A percentile compares a stretch with the other conserved stretches of the same genome.
These are phyloP conservation scores for Luffia ferchaultella DNA, from an alignment of 2,888 invertebrate genomes.

Conservation along the genomic window DNA sequence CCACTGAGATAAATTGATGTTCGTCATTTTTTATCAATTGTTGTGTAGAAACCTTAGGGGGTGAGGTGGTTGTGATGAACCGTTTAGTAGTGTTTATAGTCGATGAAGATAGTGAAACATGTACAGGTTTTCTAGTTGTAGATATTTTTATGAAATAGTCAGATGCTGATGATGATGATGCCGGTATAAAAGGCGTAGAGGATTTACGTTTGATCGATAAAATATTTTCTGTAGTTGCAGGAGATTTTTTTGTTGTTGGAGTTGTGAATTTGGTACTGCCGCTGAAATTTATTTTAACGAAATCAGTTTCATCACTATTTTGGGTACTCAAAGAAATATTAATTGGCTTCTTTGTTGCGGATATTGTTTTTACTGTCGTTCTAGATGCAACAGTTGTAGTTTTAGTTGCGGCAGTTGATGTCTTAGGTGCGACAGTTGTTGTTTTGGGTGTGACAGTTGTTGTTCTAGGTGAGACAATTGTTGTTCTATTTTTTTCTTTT, in stretches of 20 bases:
- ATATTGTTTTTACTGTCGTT: constrained; percentile 11
- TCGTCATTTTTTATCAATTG: not conserved
- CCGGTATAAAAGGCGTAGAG: not conserved
- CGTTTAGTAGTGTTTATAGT: not conserved
- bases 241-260: constrained; percentile 15
- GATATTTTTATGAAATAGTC: not conserved
- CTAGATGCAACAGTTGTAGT: constrained; percentile 7
- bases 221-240: not conserved
- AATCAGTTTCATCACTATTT: not conserved
- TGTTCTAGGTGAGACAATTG: not conserved
- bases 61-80: not conserved
- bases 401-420: constrained; percentile 12
- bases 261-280: constrained; percentile 12
- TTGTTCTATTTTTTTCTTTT: not conserved
- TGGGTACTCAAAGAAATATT: constrained; percentile 10
- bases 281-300: not conserved
- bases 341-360: constrained; percentile 21
- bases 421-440: constrained; percentile 13
- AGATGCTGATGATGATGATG: not conserved
- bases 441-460: constrained; percentile 6
- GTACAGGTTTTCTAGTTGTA: not conserved
- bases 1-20: not conserved
- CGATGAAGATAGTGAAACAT: not conserved
- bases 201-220: not conserved
- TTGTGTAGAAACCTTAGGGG: not conserved